Evolutionary conservation across 2,113 vertebrate species (phyloP), one percentile per base, ranked within the genome.

Genomic region (Nymphicus hollandicus): DNA sequence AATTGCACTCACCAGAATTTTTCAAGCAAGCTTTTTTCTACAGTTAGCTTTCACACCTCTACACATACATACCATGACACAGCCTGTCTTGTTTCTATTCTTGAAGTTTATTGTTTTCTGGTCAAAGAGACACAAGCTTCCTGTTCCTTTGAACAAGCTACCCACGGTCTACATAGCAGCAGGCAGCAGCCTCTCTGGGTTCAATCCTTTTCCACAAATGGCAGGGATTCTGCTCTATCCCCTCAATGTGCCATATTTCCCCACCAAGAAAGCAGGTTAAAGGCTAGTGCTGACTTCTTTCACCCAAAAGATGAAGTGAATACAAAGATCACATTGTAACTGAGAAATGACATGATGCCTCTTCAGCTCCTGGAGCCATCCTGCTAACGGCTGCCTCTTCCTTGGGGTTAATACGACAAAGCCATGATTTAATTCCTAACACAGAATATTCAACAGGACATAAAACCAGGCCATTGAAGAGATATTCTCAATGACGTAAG

Each of bases 301-400:
- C 31, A 47, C 68, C 61, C 6, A 0, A 65, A 76, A n/a, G 44
- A 52, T 0, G 10, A 66, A 49, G 28, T 33, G 56, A 87, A 70
- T 14, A 96, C 88, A 96, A 91, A 92, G 92, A 72, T 24, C 63
- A 49, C 66, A 29, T 13, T 89, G 83, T 96, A 65, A 35, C 65
- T 29, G n/a, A 53, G 68, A 17, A 68, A 88, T 28, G 56, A 87
- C 4, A 33, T 2, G 77, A 81, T 61, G 96, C 53, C 70, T 88
- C 69, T 58, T 69, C 49, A 52, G 72, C 81, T 96, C 47, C 91
- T 43, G 63, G 11, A 95, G 83, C 86, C 7, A 6, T 6, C 3
- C 1, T 29, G 81, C 76, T 74, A 53, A 41, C 22, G 47, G 47
- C 86, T 91, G 91, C 81, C 70, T 88, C 91, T 66, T 95, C 91